These are phyloP conservation scores for Sebastes minor DNA, from an alignment of 2,797 vertebrate species.

Conservation along the genomic window DNA sequence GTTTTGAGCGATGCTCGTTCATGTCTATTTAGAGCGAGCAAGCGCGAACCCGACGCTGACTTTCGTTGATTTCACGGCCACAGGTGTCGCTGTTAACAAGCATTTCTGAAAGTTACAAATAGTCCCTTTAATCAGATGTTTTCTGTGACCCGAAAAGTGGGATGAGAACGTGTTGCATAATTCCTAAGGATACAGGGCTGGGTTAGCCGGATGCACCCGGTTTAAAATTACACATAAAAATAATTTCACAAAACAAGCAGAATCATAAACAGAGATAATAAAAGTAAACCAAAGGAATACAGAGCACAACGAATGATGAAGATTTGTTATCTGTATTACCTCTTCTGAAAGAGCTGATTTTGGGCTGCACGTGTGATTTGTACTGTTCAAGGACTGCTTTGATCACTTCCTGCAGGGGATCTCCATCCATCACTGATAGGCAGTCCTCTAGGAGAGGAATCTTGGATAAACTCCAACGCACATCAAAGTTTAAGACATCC, in stretches of 20 bases:
- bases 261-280: background rate
- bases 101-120: too few species aligned
- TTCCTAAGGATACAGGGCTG: background rate
- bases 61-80: too few species aligned
- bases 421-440: conserved; percentile 76
- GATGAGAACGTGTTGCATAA: background rate
- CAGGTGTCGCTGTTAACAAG: too few species aligned
- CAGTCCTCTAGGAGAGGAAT: conserved; percentile 81
- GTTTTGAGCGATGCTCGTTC: too few species aligned
- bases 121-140: too few species aligned
- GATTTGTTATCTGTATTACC: conserved; percentile 71
- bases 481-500: conserved; percentile 71
- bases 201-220: background rate
- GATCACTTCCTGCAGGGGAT: conserved; percentile 67
- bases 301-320: background rate
- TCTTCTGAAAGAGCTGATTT: conserved; percentile 79
- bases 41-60: too few species aligned
- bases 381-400: conserved; percentile 80
- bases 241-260: background rate
- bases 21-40: too few species aligned
- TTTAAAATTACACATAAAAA: background rate
- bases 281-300: background rate
- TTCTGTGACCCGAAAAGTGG: too few species aligned
- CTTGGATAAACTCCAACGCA: conserved; percentile 77
- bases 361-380: conserved; percentile 76